Base-by-base conservation (phyloP, 2,888 invertebrate species). In the Shargacucullia verbasci region DNA sequence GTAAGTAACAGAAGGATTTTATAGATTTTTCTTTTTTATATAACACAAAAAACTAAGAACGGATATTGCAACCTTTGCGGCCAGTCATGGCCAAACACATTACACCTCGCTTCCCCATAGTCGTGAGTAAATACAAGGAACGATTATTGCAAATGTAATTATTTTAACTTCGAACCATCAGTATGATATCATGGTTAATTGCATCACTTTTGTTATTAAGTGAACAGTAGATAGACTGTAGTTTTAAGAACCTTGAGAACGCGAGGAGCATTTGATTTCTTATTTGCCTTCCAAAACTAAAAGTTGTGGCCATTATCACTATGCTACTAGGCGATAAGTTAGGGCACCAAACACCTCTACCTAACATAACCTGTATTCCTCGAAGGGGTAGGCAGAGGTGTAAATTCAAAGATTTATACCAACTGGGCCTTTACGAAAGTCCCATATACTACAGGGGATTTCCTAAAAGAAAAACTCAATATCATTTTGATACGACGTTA, bases 61-160 rank as follows among this genome's bases (percentile, higher is more conserved):
- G 57, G 59, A 67, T 68, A 40, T 12, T 54, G 13, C 38, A 61
- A 48, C 52, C 59, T 77, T 58, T 40, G 45, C 38, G 33, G 53
- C 27, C 34, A 29, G 15, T 76, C 77, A 78, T 38, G 77, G 78
- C 44, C 79, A 63, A 66, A 69, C 54, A 25, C 48, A 71, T 66
- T 69, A 65, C 37, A 38, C 39, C 38, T 47, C 38, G 52, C 68
- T 74, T 73, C 74, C 63, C 46, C 44, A 9, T 9, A 40, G 14
- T 72, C 64, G 55, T 70, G 63, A 65, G 58, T 48, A 49, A 49
- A 58, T 27, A 54, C 39, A 38, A 62, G 49, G 10, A 69, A 74
- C 54, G 37, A 60, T 64, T 62, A 62, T 40, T 59, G 41, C 34
- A 37, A 46, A 53, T 15, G 41, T 64, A 59, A 64, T 76, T 70